phyloP scores from a whole-genome alignment of 2,113 vertebrate species.

The Lonchura striata region DNA sequence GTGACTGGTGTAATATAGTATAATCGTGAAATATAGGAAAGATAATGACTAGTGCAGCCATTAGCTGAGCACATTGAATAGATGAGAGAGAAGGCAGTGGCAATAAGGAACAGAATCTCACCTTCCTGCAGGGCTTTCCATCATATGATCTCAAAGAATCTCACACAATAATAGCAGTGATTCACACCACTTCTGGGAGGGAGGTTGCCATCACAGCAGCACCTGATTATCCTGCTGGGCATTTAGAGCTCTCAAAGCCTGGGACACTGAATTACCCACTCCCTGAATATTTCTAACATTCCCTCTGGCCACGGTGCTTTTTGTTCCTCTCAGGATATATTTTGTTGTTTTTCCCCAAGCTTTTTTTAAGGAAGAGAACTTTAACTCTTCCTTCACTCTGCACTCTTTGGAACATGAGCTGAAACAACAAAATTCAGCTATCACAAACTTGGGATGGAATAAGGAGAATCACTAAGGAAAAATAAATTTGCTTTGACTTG shows the following conservation, averaged over 20 bases:
- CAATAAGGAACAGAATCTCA: neutral
- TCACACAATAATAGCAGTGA: neutral
- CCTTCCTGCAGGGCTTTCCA: conserved; percentile 20
- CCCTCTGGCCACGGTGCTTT: neutral
- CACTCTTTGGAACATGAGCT: accelerated
- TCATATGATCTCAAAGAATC: neutral
- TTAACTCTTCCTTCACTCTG: neutral
- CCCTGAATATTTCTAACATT: neutral
- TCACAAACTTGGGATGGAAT: neutral
- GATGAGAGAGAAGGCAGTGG: neutral
- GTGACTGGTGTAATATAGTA: conserved; percentile 12
- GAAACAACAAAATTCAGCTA: neutral
- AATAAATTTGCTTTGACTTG: neutral
- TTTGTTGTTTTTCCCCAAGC: no score
- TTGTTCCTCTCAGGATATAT: neutral
- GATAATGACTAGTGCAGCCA: conserved; percentile 41
- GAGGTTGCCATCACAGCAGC: neutral
- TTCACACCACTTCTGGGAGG: neutral
- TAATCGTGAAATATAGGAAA: conserved; percentile 38
- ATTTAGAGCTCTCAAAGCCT: neutral
- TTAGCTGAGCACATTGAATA: neutral
- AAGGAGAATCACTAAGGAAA: neutral
- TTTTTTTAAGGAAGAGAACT: neutral
- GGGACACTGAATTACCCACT: neutral
- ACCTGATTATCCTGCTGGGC: neutral